Percentiles rank a stretch among this genome's conserved stretches.
These are phyloP conservation scores for Hyles lineata DNA, from an alignment of 2,888 invertebrate species.

Conservation along the genomic window DNA sequence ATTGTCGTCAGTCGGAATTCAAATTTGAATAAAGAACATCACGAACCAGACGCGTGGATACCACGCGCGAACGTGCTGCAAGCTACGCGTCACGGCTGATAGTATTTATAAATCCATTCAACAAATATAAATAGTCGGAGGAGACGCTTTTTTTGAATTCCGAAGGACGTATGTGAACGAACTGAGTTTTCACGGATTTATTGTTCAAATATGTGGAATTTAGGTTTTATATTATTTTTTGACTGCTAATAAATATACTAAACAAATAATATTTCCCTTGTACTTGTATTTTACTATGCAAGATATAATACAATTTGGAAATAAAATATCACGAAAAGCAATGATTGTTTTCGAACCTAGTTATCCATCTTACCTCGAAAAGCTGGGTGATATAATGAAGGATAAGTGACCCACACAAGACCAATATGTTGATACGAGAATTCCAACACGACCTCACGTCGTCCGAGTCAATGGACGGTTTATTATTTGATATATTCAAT, in stretches of 20 bases:
- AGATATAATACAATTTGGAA: background rate
- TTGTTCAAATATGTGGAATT: background rate
- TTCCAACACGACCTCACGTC: background rate
- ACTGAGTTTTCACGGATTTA: background rate
- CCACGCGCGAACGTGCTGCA: slow-evolving; percentile 31
- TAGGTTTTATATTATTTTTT: background rate
- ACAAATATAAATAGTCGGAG: slow-evolving; percentile 28
- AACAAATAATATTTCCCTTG: background rate
- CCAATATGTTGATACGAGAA: background rate
- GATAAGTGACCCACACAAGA: background rate
- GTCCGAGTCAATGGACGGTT: slow-evolving; percentile 15
- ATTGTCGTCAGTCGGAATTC: background rate
- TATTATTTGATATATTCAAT: slow-evolving; percentile 6
- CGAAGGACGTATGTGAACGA: slow-evolving; percentile 24
- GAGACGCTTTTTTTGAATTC: slow-evolving; percentile 22
- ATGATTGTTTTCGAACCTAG: background rate
- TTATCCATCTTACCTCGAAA: background rate
- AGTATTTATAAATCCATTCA: slow-evolving; percentile 32
- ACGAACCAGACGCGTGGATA: slow-evolving; percentile 26
- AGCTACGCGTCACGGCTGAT: slow-evolving; percentile 30
- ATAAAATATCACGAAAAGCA: background rate
- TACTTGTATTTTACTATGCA: background rate
- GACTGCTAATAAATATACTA: background rate
- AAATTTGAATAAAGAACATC: slow-evolving; percentile 29
- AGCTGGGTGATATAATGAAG: background rate